Evolutionary conservation across 2,797 vertebrate genomes (phyloP).

Genomic region (Lagocephalus sceleratus): DNA sequence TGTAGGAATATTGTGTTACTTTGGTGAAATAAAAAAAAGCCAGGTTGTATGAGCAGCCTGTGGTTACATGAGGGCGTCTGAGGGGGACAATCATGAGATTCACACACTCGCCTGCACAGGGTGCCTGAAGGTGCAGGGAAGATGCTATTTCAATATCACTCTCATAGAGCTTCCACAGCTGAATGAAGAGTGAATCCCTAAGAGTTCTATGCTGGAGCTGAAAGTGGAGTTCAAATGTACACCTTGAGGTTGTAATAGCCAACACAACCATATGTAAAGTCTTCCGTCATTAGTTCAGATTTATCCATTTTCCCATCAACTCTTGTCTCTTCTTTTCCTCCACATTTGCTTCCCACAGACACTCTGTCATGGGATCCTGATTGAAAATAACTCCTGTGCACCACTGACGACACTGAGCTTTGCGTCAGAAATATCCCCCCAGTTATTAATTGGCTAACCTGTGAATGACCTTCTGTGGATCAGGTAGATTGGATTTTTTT

Average conservation of each 20-base stretch:
- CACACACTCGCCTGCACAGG: slow-evolving; percentile 41
- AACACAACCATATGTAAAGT: too few relatives aligned
- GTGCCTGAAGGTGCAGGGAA: slow-evolving; percentile 8
- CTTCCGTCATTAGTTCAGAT: not conserved
- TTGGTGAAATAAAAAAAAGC: not conserved
- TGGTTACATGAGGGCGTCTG: too few relatives aligned
- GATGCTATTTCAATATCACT: slow-evolving; percentile 25
- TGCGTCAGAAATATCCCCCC: slow-evolving; percentile 13
- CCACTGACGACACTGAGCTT: slow-evolving; percentile 11
- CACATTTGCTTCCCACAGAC: not conserved
- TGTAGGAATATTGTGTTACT: not conserved
- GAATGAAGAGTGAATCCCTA: too few relatives aligned
- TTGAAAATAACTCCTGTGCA: slow-evolving; percentile 22
- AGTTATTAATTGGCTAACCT: slow-evolving; percentile 41
- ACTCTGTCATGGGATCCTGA: slow-evolving; percentile 24
- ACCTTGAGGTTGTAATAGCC: too few relatives aligned
- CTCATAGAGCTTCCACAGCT: not conserved
- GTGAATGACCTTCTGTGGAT: slow-evolving; percentile 24
- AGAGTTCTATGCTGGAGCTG: too few relatives aligned
- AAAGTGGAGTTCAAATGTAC: too few relatives aligned
- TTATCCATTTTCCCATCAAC: not conserved
- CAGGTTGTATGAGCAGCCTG: too few relatives aligned
- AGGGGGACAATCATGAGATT: slow-evolving; percentile 34
- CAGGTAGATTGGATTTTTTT: slow-evolving; percentile 10
- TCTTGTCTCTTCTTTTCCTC: not conserved